These are phyloP conservation scores for Poeciliopsis presidionis DNA, from an alignment of 2,797 vertebrate genomes.

Conservation along the genomic window DNA sequence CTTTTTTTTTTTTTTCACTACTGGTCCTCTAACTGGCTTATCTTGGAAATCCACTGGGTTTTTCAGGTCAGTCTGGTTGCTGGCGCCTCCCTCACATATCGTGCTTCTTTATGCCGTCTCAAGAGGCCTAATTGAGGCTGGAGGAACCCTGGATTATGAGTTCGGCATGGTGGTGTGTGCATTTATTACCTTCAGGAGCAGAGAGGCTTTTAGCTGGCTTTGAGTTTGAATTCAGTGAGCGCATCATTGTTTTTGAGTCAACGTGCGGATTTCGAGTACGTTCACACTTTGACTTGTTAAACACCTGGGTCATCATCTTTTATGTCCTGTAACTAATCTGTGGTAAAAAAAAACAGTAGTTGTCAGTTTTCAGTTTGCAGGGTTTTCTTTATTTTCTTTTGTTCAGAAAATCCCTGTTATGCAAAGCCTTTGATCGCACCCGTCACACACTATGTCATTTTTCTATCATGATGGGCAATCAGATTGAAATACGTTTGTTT, in stretches of 20 bases:
- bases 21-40: conserved; percentile 44
- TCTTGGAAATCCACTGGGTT: conserved; percentile 40
- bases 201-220: not conserved
- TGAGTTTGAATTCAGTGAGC: not conserved
- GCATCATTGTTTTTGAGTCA: not conserved
- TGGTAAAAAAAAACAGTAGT: not conserved
- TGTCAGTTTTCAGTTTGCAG: not conserved
- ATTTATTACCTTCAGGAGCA: conserved; percentile 2
- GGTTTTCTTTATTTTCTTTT: not conserved
- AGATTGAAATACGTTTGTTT: not conserved
- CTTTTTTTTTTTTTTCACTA: conserved; percentile 15
- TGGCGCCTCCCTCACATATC: not conserved
- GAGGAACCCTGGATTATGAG: conserved; percentile 17
- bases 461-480: not conserved
- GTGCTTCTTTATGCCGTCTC: conserved; percentile 17
- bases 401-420: not conserved
- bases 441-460: not conserved
- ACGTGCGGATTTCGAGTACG: not conserved
- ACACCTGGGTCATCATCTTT: too few relatives aligned
- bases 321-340: not conserved
- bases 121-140: conserved; percentile 13
- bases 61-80: conserved; percentile 38
- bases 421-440: not conserved
- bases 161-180: not conserved
- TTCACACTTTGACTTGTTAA: not conserved